phyloP scores from a whole-genome alignment of 1,140 invertebrate species.

The Drosophila truncata region DNA sequence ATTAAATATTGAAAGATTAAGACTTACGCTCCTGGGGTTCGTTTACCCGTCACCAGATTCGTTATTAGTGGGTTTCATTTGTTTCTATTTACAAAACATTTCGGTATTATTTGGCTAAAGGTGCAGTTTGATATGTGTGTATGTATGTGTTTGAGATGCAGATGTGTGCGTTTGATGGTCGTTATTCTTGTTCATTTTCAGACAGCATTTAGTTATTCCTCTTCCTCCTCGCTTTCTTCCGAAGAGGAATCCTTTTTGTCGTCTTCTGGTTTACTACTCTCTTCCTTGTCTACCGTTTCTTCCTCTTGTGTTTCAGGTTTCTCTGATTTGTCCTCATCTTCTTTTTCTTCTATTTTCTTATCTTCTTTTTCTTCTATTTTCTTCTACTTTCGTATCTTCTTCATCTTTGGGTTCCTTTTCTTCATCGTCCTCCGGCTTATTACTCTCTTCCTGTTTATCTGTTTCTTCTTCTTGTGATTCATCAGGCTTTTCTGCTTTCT shows the following conservation, averaged over 20 bases:
- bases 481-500: neutral
- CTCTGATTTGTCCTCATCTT: neutral
- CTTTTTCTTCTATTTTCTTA: slow-evolving; percentile 1
- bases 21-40: slow-evolving; percentile 16
- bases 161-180: slow-evolving; percentile 20
- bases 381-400: neutral
- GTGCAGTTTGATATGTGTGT: slow-evolving; percentile 30
- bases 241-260: slow-evolving; percentile 8
- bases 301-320: neutral
- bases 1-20: slow-evolving; percentile 32
- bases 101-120: slow-evolving; percentile 61
- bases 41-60: slow-evolving; percentile 58
- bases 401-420: slow-evolving; percentile 1
- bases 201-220: slow-evolving; percentile 30
- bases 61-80: slow-evolving; percentile 48
- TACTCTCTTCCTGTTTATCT: neutral
- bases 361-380: slow-evolving; percentile 19
- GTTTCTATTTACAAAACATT: slow-evolving; percentile 70
- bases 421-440: slow-evolving; percentile 5
- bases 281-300: slow-evolving; percentile 13
- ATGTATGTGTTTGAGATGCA: slow-evolving; percentile 11
- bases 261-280: slow-evolving; percentile 5
- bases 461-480: neutral
- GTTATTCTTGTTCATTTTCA: slow-evolving; percentile 14
- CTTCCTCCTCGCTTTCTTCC: slow-evolving; percentile 51